Evolutionary conservation across 2,888 invertebrate genomes (phyloP).

Genomic region (Epistrophe grossulariae): DNA sequence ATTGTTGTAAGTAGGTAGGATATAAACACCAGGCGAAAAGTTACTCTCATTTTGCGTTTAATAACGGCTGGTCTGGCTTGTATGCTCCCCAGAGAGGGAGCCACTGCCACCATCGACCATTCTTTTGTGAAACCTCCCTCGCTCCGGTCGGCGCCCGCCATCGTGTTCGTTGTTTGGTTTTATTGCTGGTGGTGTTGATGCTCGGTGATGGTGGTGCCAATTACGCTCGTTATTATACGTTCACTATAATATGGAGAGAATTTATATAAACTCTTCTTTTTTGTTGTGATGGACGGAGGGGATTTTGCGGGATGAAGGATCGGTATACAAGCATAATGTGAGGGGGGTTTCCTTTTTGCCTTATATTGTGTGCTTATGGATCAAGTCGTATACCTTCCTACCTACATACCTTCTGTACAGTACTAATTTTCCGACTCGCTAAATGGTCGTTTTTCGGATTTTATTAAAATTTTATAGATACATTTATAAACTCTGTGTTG

Average conservation of each 20-base stretch:
- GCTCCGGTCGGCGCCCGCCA: not conserved
- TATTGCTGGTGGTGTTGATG: slow-evolving; percentile 76
- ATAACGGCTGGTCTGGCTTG: slow-evolving; percentile 55
- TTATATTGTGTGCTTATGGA: slow-evolving; percentile 67
- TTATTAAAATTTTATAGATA: slow-evolving; percentile 67
- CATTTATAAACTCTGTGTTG: slow-evolving; percentile 17
- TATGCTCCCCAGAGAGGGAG: slow-evolving; percentile 52
- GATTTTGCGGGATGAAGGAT: not conserved
- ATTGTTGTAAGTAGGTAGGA: slow-evolving; percentile 13
- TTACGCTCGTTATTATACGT: slow-evolving; percentile 76
- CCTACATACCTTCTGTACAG: not conserved
- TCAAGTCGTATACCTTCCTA: slow-evolving; percentile 56
- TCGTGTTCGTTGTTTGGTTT: slow-evolving; percentile 58
- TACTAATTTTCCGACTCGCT: slow-evolving; percentile 74
- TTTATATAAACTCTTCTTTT: slow-evolving; percentile 71
- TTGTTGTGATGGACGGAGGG: not conserved
- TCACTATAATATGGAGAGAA: slow-evolving; percentile 76
- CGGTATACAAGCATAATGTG: not conserved
- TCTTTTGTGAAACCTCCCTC: not conserved
- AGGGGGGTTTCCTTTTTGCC: slow-evolving; percentile 7
- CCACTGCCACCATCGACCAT: slow-evolving; percentile 10
- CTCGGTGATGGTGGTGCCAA: slow-evolving; percentile 76
- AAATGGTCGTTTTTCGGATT: slow-evolving; percentile 74
- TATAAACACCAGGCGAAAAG: slow-evolving; percentile 31
- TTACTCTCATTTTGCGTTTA: slow-evolving; percentile 73